Percentiles rank a stretch among this genome's conserved stretches.
Conservation (phyloP, 1,140 invertebrate genomes). For the Brachionus rubens region DNA sequence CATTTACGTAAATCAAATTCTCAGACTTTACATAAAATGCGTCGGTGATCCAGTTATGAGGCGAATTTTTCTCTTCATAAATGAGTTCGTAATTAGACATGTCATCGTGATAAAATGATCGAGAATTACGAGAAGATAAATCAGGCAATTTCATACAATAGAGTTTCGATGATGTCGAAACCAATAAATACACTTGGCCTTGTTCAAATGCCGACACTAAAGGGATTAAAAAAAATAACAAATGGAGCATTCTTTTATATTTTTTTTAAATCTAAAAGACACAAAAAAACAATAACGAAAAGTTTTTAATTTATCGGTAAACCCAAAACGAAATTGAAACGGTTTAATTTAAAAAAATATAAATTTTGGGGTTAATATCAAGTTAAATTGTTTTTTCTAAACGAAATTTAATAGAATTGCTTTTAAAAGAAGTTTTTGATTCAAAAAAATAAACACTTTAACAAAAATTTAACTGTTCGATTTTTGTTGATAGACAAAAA, state of each 20-base stretch:
- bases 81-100: background rate
- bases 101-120: background rate
- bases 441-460: too few relatives aligned
- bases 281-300: background rate
- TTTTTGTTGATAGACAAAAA: too few relatives aligned
- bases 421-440: too few relatives aligned
- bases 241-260: background rate
- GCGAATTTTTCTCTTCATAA: constrained; percentile 1
- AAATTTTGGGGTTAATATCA: too few relatives aligned
- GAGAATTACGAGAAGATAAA: background rate
- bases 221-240: background rate
- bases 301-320: background rate
- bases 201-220: background rate
- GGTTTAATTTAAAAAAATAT: too few relatives aligned
- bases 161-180: constrained; percentile 6
- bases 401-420: too few relatives aligned
- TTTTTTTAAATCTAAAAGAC: constrained; percentile 4
- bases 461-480: too few relatives aligned
- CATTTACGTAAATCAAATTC: constrained; percentile 38
- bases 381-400: too few relatives aligned
- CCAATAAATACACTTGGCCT: constrained; percentile 5
- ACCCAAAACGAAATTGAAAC: too few relatives aligned
- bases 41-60: constrained; percentile 19
- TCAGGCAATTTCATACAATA: constrained; percentile 18
- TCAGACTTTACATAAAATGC: constrained; percentile 32